Conservation (phyloP, 2,797 vertebrate species). For the Coreius guichenoti region DNA sequence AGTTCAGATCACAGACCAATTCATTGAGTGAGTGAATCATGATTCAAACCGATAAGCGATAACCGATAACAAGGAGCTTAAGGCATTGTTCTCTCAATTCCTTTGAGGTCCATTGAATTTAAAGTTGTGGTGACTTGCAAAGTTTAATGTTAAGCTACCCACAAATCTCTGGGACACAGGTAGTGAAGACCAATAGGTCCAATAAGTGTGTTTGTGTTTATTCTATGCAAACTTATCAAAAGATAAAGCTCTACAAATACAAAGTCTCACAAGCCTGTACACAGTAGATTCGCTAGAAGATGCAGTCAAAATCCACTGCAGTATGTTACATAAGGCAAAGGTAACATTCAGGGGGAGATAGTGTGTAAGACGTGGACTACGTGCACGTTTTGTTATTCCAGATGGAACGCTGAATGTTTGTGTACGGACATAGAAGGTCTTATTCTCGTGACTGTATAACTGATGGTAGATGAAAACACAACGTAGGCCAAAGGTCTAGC, state of each 20-base stretch:
- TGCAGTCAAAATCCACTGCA: constrained; percentile 15
- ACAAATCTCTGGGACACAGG: neutral
- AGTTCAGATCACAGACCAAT: neutral
- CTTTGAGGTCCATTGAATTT: neutral
- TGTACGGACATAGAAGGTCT: neutral
- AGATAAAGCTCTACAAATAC: neutral
- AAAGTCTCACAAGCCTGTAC: neutral
- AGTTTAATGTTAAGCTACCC: neutral
- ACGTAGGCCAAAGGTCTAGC: neutral
- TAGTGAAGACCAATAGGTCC: neutral
- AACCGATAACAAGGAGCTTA: neutral
- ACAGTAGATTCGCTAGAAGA: neutral
- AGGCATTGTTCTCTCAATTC: neutral
- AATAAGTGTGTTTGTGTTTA: neutral
- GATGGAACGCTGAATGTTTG: constrained; percentile 7
- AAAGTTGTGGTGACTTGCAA: neutral
- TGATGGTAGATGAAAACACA: constrained; percentile 32
- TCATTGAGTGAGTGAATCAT: neutral
- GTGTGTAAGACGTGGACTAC: constrained; percentile 1
- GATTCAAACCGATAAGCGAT: neutral
- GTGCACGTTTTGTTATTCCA: constrained; percentile 3
- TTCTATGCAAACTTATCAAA: neutral
- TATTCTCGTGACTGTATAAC: constrained; percentile 6
- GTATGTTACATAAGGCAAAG: constrained; percentile 21
- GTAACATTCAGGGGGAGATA: neutral